These are phyloP conservation scores for Muraenolepis orangiensis DNA, from an alignment of 2,797 vertebrate genomes.

Conservation along the genomic window DNA sequence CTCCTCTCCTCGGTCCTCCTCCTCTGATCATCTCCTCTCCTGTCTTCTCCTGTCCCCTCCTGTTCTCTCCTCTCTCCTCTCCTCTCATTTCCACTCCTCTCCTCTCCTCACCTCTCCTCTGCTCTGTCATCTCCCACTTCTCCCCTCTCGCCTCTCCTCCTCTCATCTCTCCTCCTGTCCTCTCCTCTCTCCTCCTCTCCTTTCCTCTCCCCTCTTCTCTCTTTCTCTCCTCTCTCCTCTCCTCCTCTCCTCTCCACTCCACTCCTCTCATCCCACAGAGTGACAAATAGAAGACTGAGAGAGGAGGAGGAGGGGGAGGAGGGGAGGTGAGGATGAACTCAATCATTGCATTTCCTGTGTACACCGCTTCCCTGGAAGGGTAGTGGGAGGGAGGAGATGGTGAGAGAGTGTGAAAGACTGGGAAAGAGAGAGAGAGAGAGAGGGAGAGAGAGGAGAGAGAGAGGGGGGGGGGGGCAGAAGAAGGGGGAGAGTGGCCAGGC, in stretches of 20 bases:
- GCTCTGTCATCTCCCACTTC: too few relatives aligned
- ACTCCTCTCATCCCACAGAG: slow-evolving; percentile 36
- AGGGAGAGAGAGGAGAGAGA: background rate
- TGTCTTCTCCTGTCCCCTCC: background rate
- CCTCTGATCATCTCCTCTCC: slow-evolving; percentile 11
- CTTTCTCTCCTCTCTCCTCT: too few relatives aligned
- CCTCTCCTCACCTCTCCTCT: too few relatives aligned
- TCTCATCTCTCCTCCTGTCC: too few relatives aligned
- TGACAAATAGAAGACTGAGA: slow-evolving; percentile 44
- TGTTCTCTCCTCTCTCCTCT: slow-evolving; percentile 11
- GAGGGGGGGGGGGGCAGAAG: slow-evolving; percentile 24
- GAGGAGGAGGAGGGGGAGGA: slow-evolving; percentile 4
- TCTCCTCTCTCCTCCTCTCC: too few relatives aligned
- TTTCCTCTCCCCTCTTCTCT: too few relatives aligned
- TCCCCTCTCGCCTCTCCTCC: too few relatives aligned
- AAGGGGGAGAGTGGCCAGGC: background rate
- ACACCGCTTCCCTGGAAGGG: slow-evolving; percentile 36
- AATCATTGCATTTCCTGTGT: slow-evolving; percentile 40
- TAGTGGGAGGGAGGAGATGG: slow-evolving; percentile 18
- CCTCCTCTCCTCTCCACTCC: too few relatives aligned
- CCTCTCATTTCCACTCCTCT: too few relatives aligned
- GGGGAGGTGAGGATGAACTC: slow-evolving; percentile 42
- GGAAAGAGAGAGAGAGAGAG: slow-evolving; percentile 25
- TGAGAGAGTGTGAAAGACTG: slow-evolving; percentile 17
- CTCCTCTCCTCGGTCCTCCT: too few relatives aligned